Evolutionary conservation across 2,888 invertebrate genomes (phyloP), one percentile per base, ranked within the genome.

Genomic region (Heterodera filipjevi): DNA sequence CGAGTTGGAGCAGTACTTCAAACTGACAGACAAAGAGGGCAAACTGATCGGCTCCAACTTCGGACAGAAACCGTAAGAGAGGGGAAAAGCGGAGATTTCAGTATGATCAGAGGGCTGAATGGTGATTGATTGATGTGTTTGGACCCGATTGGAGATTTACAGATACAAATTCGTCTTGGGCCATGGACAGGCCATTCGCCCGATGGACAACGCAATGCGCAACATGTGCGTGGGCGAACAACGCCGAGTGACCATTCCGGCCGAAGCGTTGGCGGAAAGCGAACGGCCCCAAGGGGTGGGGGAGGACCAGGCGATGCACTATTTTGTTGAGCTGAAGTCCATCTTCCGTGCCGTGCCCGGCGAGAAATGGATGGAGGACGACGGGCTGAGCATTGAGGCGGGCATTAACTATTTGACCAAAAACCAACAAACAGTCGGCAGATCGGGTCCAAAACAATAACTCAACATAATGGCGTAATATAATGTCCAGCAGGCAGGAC

Each of bases 311-410:
- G 77, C 83, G 33, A 82, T 88, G 19, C 83, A 86, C 83, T 88
- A 88, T 70, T 88, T 89, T 82, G 88, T 89, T 72, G 88, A 88
- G 79, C 80, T 88, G 68, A 89, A 88, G 81, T 82, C 82, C 71
- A 85, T 88, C 72, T 88, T 89, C 84, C 86, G 88, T 2, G 86
- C 89, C 30, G 82, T 82, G n/a, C 86, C 88, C 10, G 88, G 88
- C 79, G 88, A 87, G 46, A 82, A 81, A 71, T 88, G 86, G 87
- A 83, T 85, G 66, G 86, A 85, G 30, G 87, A 87, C 71, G 87
- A 87, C 72, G 86, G 87, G 16, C 85, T 88, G 71, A 83, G 83
- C 77, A 86, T 87, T 74, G 84, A 86, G 75, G 84, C 83, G 35
- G 19, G 30, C 27, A 27, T 32, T 30, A 49, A 53, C 12, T 2